Evolutionary conservation across 1,140 invertebrate species (phyloP).

Genomic region (Listronotus bonariensis): DNA sequence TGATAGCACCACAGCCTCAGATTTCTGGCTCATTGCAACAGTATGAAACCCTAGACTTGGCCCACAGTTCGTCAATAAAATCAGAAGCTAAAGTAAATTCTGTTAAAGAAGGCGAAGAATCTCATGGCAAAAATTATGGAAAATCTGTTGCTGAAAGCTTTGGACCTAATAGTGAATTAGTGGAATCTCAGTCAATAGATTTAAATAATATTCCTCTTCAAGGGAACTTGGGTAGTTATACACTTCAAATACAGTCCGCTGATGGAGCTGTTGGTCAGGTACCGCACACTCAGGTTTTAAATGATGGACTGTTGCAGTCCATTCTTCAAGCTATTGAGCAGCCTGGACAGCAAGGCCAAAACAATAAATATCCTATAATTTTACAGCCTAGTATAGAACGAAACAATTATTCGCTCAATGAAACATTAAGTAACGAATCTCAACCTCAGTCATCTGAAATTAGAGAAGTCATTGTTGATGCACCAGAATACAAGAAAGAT

Average conservation of each 20-base stretch:
- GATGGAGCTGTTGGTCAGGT: constrained; percentile 59
- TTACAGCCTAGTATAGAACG: constrained; percentile 42
- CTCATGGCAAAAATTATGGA: constrained; percentile 46
- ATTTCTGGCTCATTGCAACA: constrained; percentile 23
- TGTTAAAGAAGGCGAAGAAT: constrained; percentile 37
- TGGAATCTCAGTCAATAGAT: constrained; percentile 52
- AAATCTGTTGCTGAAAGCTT: constrained; percentile 51
- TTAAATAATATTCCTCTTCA: constrained; percentile 65
- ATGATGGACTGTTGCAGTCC: constrained; percentile 75
- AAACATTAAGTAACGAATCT: constrained; percentile 29
- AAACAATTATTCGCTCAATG: constrained; percentile 42
- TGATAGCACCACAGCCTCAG: constrained; percentile 33
- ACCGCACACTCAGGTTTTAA: constrained; percentile 74
- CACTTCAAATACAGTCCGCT: constrained; percentile 74
- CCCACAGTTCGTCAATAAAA: constrained; percentile 40
- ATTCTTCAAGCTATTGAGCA: constrained; percentile 76
- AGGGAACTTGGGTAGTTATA: constrained; percentile 68
- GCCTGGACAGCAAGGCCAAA: constrained; percentile 50
- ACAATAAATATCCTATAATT: constrained; percentile 30
- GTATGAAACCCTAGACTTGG: constrained; percentile 41
- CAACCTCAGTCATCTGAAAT: constrained; percentile 30
- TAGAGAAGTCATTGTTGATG: constrained; percentile 38
- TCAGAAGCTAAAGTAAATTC: constrained; percentile 41
- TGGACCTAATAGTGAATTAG: constrained; percentile 49
- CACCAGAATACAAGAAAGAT: constrained; percentile 27